Evolutionary conservation across 2,797 vertebrate species (phyloP), one percentile per base, ranked within the genome.

Genomic region (Pseudomugil tenellus): DNA sequence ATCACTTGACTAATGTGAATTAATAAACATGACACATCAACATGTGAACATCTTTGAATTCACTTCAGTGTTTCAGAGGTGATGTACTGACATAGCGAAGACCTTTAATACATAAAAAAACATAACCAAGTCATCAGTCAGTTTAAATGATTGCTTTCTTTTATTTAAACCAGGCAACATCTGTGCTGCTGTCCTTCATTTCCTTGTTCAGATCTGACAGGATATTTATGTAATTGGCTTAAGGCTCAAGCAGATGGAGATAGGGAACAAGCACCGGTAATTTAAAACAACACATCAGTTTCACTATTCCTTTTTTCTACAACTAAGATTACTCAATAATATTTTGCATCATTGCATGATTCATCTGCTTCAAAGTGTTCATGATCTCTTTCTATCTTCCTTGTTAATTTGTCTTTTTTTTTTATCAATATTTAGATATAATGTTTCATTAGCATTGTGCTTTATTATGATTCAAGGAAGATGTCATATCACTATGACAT

Each of bases 211-310:
- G 39, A 48, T 28, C 31, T 34, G 63, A 46, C 21, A 23, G 53
- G 39, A 65, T 53, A n/a, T 65, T 57, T 34, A 34, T 56, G 17
- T 48, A 34, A 43, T 46, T 6, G 43, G 39, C 53, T 57, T 26
- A 31, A 48, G 16, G 46, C 26, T 46, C 37, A 46, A 56, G 63
- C 37, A 43, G 4, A 16, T 25, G 26, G 14, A 39, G 14, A 39
- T 8, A 28, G 9, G 28, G 23, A 41, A 23, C 16, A 37, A 58
- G 34, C 14, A 39, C 8, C 25, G 11, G 9, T 49, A 4, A 12
- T 59, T n/a, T 46, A 13, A 26, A 26, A 25, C 23, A 14, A 16
- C 58, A 43, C 17, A 43, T 29, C 39, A 29, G 37, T 41, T 59
- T 46, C 58, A 43, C 29, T 14, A 29, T 0, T 13, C 23, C 17